phyloP scores from a whole-genome alignment of 2,113 vertebrate genomes.

The Laterallus jamaicensis region DNA sequence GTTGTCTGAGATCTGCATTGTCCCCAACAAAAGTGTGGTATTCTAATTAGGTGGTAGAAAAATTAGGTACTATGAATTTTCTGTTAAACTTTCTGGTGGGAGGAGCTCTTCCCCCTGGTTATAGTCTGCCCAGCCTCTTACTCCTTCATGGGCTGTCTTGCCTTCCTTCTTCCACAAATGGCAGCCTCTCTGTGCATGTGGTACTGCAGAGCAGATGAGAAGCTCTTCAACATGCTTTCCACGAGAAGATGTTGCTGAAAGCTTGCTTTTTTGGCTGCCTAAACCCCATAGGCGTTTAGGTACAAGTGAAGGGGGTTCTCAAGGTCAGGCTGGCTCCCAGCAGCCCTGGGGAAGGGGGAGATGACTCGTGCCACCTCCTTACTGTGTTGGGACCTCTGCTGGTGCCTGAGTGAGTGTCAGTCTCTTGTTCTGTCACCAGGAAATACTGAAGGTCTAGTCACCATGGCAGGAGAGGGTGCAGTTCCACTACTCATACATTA shows the following conservation, averaged over 20 bases:
- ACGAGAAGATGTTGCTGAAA: neutral
- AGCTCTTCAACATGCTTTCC: neutral
- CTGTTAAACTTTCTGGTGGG: neutral
- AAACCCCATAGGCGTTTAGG: neutral
- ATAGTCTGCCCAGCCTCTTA: neutral
- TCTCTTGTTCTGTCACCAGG: neutral
- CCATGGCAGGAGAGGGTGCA: neutral
- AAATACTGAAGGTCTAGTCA: fast-evolving
- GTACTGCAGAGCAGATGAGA: neutral
- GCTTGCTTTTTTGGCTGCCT: neutral
- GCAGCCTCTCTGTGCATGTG: neutral
- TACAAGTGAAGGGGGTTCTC: neutral
- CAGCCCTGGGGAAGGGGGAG: neutral
- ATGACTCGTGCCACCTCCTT: neutral
- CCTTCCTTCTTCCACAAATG: neutral
- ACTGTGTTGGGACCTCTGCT: neutral
- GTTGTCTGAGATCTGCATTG: neutral
- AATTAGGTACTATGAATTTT: neutral
- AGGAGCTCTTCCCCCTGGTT: neutral
- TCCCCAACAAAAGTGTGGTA: neutral
- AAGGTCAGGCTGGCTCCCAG: neutral
- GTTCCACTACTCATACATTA: neutral
- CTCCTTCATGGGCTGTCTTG: neutral
- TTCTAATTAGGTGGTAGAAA: neutral
- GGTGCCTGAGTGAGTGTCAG: neutral